These are phyloP conservation scores for Standfussiana lucernea DNA, from an alignment of 2,888 invertebrate genomes.

Conservation along the genomic window DNA sequence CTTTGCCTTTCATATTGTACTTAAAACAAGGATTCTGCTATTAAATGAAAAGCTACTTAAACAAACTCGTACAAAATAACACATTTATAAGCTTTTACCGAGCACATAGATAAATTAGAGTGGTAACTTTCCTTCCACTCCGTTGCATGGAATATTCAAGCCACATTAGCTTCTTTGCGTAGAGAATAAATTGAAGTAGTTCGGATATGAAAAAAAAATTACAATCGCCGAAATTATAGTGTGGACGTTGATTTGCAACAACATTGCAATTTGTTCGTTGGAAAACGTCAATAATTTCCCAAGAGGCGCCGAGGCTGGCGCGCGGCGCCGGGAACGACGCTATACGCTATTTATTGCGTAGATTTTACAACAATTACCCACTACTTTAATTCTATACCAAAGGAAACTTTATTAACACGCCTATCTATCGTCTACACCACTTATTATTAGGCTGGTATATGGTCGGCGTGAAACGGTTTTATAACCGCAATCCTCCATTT, in stretches of 20 bases:
- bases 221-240: constrained; percentile 27
- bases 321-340: constrained; percentile 60
- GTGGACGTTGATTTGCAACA: constrained; percentile 68
- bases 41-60: constrained; percentile 24
- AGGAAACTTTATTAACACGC: constrained; percentile 57
- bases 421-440: constrained; percentile 17
- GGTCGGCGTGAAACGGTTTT: constrained; percentile 15
- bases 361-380: constrained; percentile 76
- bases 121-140: constrained; percentile 6
- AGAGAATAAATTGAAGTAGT: constrained; percentile 15
- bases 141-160: constrained; percentile 14
- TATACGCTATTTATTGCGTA: constrained; percentile 74
- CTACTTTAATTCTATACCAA: constrained; percentile 62
- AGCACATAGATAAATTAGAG: constrained; percentile 12
- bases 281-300: constrained; percentile 84
- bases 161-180: constrained; percentile 3
- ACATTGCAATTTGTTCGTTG: constrained; percentile 75
- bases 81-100: constrained; percentile 11
- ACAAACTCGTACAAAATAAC: constrained; percentile 24
- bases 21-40: constrained; percentile 21
- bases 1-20: constrained; percentile 42
- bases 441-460: constrained; percentile 15
- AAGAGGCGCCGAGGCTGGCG: constrained; percentile 70
- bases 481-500: constrained; percentile 8
- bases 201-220: constrained; percentile 26